Base-by-base conservation (phyloP, 53 echinoderm and acorn worm species). In the Pentamera pediparva region DNA sequence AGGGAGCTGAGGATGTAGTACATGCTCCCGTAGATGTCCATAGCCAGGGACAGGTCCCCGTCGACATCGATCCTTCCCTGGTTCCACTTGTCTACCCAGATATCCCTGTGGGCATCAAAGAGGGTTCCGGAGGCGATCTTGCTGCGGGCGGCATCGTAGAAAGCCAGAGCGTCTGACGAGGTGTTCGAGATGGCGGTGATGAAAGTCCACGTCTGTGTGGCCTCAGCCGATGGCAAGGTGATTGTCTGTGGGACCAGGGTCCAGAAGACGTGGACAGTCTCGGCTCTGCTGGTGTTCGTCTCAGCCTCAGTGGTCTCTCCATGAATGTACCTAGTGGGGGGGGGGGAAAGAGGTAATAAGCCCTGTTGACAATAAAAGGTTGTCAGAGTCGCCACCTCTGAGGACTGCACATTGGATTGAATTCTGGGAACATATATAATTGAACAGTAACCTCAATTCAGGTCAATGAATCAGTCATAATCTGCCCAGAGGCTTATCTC, bases 1-100 rank as follows among this genome's bases (percentile, higher is more conserved):
- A 95, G 83, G 4, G 95, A 95, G 65, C 87, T 90, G 18, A 95
- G 63, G 18, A 95, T 95, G 51, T 95, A 95, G 63, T 95, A 95
- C 90, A 95, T 87, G 58, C 90, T 90, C 15, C 95, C 90, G 54
- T 87, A 87, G 43, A 95, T 70, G 2, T 82, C 90, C 59, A 87
- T 90, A 17, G 87, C 58, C 2, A 96, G 65, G 17, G 54, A 56
- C 37, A 88, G 10, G 43, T 89, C 82, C 33, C 82, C 58, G 34
- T 85, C 83, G 10, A 96, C 62, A 28, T 91, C 87, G 22, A 96
- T 83, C 1, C 65, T 61, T 18, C 98, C 98, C 13, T 75, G 65
- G 7, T 26, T 61, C 98, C 98, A 96, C 50, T 91, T 96, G 47
- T 85, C 26, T 8, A 54, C 54, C 98, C 98, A 96, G 2, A 85